Evolutionary conservation across 2,113 vertebrate genomes (phyloP).

Genomic region (Geococcyx californianus): DNA sequence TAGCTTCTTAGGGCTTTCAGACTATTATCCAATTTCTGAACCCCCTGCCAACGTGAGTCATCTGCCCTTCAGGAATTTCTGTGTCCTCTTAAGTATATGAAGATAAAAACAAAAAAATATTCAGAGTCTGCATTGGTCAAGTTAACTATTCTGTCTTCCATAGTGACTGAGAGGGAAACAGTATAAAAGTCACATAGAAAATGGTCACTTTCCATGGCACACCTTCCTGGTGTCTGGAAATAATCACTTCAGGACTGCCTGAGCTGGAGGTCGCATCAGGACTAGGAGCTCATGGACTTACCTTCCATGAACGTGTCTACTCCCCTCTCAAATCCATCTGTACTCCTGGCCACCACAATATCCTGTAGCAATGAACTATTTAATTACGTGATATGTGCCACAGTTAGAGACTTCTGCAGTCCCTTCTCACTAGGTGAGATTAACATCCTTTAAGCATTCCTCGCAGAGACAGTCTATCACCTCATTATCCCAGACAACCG

Average conservation of each 20-base stretch:
- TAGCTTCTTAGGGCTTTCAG: slow-evolving; percentile 10
- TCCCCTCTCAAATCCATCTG: neutral
- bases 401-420: slow-evolving; percentile 1
- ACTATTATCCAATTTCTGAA: neutral
- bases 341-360: slow-evolving; percentile 12
- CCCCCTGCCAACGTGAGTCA: neutral
- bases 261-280: neutral
- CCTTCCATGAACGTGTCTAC: neutral
- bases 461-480: slow-evolving; percentile 27
- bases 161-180: neutral
- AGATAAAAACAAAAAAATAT: neutral
- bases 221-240: neutral
- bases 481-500: neutral
- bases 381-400: neutral
- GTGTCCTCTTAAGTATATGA: neutral
- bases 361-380: slow-evolving; percentile 23
- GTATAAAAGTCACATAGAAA: neutral
- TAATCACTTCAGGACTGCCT: neutral
- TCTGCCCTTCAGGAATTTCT: neutral
- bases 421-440: slow-evolving; percentile 36
- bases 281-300: neutral
- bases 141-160: neutral
- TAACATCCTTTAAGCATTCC: slow-evolving; percentile 45
- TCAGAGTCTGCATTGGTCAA: neutral
- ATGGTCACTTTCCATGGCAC: neutral